A percentile compares a stretch with the other conserved stretches of the same genome.
These are phyloP conservation scores for Esox lucius DNA, from an alignment of 2,797 vertebrate genomes.

Conservation along the genomic window DNA sequence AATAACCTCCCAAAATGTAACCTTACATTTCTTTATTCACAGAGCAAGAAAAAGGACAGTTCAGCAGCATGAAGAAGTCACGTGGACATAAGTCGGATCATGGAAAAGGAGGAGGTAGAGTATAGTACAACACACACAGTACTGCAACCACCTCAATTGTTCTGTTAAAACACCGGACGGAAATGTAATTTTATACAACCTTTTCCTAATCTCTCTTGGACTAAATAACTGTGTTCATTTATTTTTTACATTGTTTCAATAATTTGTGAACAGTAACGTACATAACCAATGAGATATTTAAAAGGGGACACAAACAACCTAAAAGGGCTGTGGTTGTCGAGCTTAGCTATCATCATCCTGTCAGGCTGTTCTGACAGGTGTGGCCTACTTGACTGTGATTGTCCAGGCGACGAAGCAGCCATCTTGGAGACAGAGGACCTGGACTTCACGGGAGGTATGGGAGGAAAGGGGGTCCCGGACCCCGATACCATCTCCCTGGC, in stretches of 20 bases:
- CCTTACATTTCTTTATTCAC: slow-evolving; percentile 27
- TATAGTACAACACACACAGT: slow-evolving; percentile 11
- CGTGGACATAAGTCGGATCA: slow-evolving; percentile 85
- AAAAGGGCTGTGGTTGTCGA: background rate
- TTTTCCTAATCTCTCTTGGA: background rate
- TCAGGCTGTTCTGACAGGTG: slow-evolving; percentile 7
- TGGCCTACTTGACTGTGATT: slow-evolving; percentile 8
- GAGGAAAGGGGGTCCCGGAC: slow-evolving; percentile 76
- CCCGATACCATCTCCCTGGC: slow-evolving; percentile 90
- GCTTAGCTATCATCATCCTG: background rate
- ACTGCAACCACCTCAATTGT: background rate
- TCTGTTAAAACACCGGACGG: slow-evolving; percentile 14
- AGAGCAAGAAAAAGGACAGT: slow-evolving; percentile 76
- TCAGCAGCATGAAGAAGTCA: slow-evolving; percentile 89
- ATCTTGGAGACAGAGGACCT: slow-evolving; percentile 90
- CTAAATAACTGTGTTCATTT: no score
- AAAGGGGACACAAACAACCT: background rate
- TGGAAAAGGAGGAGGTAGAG: slow-evolving; percentile 72
- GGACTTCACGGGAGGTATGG: slow-evolving; percentile 73
- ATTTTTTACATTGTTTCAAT: background rate
- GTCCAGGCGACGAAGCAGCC: slow-evolving; percentile 84
- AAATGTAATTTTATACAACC: background rate
- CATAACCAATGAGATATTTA: background rate
- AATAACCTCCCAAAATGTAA: background rate
- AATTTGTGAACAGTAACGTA: background rate